phyloP scores from a whole-genome alignment of 37 sponge, comb jelly and placozoan species.

The Cliona cf. orientalis region DNA sequence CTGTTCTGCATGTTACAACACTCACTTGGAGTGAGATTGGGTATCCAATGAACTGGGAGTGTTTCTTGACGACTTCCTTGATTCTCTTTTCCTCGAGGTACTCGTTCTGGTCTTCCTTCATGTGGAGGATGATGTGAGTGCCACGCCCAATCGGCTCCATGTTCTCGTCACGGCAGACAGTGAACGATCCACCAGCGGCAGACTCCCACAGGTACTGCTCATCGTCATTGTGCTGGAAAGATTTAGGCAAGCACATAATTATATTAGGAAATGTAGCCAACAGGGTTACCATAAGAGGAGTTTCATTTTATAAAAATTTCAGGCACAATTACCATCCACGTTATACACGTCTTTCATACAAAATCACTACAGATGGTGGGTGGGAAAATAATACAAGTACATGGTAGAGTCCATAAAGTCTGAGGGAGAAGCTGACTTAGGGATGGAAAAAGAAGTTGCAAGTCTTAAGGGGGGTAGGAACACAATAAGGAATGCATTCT shows the following conservation, averaged over 20 bases:
- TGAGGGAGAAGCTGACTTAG: too few relatives aligned
- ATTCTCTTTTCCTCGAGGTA: constrained; percentile 93
- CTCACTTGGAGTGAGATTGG: constrained; percentile 92
- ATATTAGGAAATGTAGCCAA: too few relatives aligned
- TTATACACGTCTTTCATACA: too few relatives aligned
- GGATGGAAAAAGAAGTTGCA: too few relatives aligned
- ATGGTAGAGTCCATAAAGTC: too few relatives aligned
- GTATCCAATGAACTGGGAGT: constrained; percentile 99
- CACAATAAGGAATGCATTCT: too few relatives aligned
- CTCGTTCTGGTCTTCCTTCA: constrained; percentile 97
- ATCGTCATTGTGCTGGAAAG: constrained; percentile 92
- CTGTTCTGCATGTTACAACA: background rate
- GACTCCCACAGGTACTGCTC: constrained; percentile 99
- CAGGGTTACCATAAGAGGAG: background rate
- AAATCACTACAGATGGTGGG: background rate
- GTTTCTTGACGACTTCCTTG: constrained; percentile 98
- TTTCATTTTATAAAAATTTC: background rate
- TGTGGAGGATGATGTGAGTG: constrained; percentile 81
- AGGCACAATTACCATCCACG: too few relatives aligned
- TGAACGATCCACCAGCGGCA: constrained; percentile 97
- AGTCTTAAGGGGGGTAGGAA: too few relatives aligned
- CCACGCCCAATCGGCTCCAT: constrained; percentile 88
- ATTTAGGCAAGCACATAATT: background rate
- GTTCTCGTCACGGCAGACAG: constrained; percentile 78
- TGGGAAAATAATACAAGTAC: too few relatives aligned